phyloP scores from a whole-genome alignment of 2,888 invertebrate genomes.

The Siphlonurus alternatus region DNA sequence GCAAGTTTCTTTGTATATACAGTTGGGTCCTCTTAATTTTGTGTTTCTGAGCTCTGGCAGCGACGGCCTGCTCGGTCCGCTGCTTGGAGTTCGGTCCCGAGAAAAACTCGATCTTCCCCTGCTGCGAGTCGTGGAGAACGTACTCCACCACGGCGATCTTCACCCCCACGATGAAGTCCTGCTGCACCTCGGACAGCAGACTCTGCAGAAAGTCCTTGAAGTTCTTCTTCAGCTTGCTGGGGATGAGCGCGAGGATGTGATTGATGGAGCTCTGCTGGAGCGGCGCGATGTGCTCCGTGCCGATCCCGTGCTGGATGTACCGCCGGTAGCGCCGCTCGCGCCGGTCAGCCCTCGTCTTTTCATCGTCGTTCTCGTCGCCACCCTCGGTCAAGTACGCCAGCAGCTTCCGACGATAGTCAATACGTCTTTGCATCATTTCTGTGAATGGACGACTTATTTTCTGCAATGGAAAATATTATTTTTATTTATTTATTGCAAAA shows the following conservation, averaged over 20 bases:
- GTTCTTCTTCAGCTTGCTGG: slow-evolving; percentile 20
- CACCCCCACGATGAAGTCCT: slow-evolving; percentile 72
- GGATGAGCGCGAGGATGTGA: slow-evolving; percentile 26
- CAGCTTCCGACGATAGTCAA: neutral
- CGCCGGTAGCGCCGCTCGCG: slow-evolving; percentile 55
- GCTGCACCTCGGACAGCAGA: slow-evolving; percentile 60
- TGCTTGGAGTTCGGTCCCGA: slow-evolving; percentile 25
- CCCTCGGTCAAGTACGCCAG: neutral
- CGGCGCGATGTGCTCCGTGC: slow-evolving; percentile 75
- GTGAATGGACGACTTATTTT: neutral
- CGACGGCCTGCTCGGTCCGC: slow-evolving; percentile 38
- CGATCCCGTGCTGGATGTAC: slow-evolving; percentile 78
- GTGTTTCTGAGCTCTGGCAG: slow-evolving; percentile 50
- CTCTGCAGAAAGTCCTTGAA: slow-evolving; percentile 40
- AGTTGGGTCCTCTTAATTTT: slow-evolving; percentile 29
- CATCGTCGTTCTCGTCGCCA: neutral
- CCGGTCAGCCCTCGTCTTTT: neutral
- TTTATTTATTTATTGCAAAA: too few species aligned
- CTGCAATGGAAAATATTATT: neutral
- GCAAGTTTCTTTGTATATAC: slow-evolving; percentile 42
- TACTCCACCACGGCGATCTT: slow-evolving; percentile 88
- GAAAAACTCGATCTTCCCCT: neutral
- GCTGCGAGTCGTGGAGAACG: slow-evolving; percentile 42
- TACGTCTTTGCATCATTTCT: neutral
- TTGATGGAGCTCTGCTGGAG: slow-evolving; percentile 54